These are phyloP conservation scores for Tachysurus vachellii DNA, from an alignment of 2,113 vertebrate genomes.

Conservation along the genomic window DNA sequence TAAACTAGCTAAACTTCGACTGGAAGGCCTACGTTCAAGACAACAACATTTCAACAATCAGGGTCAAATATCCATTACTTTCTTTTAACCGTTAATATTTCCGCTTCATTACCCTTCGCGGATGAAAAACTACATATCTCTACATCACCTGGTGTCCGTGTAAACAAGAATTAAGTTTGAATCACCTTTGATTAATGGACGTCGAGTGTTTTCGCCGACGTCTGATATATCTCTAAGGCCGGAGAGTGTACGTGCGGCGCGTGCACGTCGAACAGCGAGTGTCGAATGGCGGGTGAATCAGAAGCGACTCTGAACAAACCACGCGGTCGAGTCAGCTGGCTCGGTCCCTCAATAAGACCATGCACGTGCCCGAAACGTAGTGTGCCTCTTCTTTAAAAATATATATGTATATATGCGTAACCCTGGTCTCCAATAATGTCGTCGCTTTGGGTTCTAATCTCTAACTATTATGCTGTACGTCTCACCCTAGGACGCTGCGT, in stretches of 20 bases:
- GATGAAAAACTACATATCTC: neutral
- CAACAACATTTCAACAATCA: neutral
- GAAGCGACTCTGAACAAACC: conserved; percentile 39
- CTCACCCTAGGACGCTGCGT: conserved; percentile 60
- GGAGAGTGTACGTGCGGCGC: conserved; percentile 42
- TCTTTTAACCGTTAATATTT: neutral
- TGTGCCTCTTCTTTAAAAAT: conserved; percentile 44
- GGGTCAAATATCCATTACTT: neutral
- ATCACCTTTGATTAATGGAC: conserved; percentile 44
- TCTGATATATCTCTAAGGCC: conserved; percentile 43
- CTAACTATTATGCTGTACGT: conserved; percentile 56
- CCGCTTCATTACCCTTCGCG: neutral
- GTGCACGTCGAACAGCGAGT: conserved; percentile 52
- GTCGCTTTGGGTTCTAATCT: conserved; percentile 42
- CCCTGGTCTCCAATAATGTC: conserved; percentile 23
- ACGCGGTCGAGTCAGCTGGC: conserved; percentile 14
- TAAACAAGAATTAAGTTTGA: conserved; percentile 40
- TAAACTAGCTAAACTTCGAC: neutral
- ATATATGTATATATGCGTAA: neutral
- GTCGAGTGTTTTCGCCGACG: conserved; percentile 51
- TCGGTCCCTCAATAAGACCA: conserved; percentile 3
- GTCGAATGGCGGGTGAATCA: conserved; percentile 61
- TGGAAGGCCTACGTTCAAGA: neutral
- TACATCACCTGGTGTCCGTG: neutral
- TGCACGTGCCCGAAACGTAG: neutral